A percentile compares a stretch with the other conserved stretches of the same genome.
These are phyloP conservation scores for Antechinus stuartii DNA, from an alignment of 2,113 vertebrate species.

Conservation along the genomic window DNA sequence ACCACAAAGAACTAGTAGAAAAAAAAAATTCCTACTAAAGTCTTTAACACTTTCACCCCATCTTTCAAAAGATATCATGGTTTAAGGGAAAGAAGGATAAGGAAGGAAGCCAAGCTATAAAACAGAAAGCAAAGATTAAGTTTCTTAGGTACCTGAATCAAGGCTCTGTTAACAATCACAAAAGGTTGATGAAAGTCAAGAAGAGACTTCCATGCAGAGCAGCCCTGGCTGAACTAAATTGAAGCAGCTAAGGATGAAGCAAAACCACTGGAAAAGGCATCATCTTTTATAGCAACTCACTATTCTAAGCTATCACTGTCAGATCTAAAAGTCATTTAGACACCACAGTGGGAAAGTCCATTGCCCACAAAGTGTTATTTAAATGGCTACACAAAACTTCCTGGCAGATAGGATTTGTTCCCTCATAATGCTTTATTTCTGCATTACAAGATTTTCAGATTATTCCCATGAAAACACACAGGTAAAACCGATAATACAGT, in stretches of 20 bases:
- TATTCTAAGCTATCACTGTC: background rate
- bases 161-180: background rate
- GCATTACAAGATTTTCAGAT: background rate
- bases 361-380: background rate
- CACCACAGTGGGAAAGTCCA: background rate
- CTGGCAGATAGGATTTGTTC: background rate
- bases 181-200: background rate
- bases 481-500: background rate
- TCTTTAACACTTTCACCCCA: background rate
- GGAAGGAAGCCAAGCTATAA: background rate
- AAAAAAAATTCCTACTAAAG: background rate
- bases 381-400: background rate
- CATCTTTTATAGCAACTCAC: background rate
- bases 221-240: background rate
- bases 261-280: background rate
- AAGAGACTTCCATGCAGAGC: background rate
- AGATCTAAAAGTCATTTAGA: background rate
- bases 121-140: background rate
- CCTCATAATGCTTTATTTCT: background rate
- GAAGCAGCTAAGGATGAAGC: background rate
- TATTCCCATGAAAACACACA: background rate
- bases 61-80: slow-evolving; percentile 3
- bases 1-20: background rate
- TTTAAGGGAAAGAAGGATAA: background rate
- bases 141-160: background rate